Percentiles rank a stretch among this genome's conserved stretches.
phyloP scores from a whole-genome alignment of 2,888 invertebrate genomes.

The Cyclophora punctaria region DNA sequence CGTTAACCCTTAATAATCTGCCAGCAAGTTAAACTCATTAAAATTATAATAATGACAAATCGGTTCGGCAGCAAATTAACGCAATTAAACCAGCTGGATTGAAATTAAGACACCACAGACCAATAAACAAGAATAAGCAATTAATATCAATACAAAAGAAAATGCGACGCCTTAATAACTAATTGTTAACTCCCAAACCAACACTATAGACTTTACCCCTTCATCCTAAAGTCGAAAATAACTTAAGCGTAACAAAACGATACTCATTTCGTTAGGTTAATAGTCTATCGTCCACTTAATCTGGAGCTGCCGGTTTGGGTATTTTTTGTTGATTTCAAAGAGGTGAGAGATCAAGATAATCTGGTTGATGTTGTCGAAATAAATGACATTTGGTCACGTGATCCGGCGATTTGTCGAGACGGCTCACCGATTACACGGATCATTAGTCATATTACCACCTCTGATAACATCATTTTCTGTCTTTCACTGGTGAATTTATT shows the following conservation, averaged over 20 bases:
- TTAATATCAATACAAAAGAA: constrained; percentile 43
- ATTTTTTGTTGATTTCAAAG: constrained; percentile 1
- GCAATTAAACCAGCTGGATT: too few species aligned
- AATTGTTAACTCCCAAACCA: constrained; percentile 15
- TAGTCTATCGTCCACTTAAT: constrained; percentile 23
- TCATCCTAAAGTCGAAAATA: constrained; percentile 22
- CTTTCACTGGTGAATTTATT: constrained; percentile 43
- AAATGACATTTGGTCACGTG: constrained; percentile 62
- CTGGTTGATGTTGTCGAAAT: constrained; percentile 34
- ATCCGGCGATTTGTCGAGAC: constrained; percentile 65
- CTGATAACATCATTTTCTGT: constrained; percentile 58
- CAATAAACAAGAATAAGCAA: constrained; percentile 39
- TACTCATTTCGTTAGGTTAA: constrained; percentile 32
- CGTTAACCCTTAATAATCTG: too few species aligned
- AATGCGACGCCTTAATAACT: constrained; percentile 34
- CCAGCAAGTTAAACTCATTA: too few species aligned
- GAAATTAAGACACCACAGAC: constrained; percentile 35
- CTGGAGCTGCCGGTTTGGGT: constrained; percentile 19
- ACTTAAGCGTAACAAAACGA: constrained; percentile 13
- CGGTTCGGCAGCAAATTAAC: too few species aligned
- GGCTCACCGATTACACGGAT: constrained; percentile 59
- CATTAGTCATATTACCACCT: constrained; percentile 72
- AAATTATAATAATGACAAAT: too few species aligned
- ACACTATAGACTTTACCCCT: constrained; percentile 16
- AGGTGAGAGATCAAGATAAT: constrained; percentile 5